Evolutionary conservation across 2,888 invertebrate genomes (phyloP), one percentile per base, ranked within the genome.

Genomic region (Oscheius sp.): DNA sequence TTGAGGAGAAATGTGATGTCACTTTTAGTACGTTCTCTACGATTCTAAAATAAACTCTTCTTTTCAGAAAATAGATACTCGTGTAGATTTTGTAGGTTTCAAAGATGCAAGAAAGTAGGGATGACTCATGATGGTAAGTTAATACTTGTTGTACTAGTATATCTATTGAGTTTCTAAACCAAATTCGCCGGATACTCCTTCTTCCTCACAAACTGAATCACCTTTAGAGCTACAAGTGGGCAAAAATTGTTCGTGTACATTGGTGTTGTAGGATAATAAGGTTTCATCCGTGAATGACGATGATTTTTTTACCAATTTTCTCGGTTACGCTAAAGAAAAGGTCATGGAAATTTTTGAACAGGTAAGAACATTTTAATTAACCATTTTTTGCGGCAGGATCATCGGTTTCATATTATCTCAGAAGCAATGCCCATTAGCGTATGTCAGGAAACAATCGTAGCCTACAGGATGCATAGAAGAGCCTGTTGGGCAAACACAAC

Each of bases 1-100:
- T 72, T 20, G 73, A 74, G 28, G 59, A 66, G 41, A 71, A 74
- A n/a, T 76, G 76, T 44, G 72, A 76, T 70, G 71, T 76, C 8
- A 71, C 76, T 9, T 69, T 71, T 38, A 76, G 76, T 76, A 38
- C 63, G 76, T 70, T 24, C 45, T 49, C 36, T n/a, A n/a, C n/a
- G n/a, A n/a, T 2, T 26, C 12, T 26, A n/a, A 28, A 17, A 44
- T 41, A 6, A 41, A 41, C 3, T 2, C 20, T 12, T 41, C 20
- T 20, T 41, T 41, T 61, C 68, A 75, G 75, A 73, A 26, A 75
- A 73, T 56, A 47, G 75, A 14, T 75, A 75, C 50, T 75, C 75
- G 9, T 75, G 75, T 33, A 50, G 75, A 56, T 67, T 63, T 67
- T 75, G 75, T 67, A 63, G 75, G 50, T 75, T 71, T 63, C 68